Base-by-base conservation (phyloP, 2,888 invertebrate genomes). In the Steinernema scapterisci region DNA sequence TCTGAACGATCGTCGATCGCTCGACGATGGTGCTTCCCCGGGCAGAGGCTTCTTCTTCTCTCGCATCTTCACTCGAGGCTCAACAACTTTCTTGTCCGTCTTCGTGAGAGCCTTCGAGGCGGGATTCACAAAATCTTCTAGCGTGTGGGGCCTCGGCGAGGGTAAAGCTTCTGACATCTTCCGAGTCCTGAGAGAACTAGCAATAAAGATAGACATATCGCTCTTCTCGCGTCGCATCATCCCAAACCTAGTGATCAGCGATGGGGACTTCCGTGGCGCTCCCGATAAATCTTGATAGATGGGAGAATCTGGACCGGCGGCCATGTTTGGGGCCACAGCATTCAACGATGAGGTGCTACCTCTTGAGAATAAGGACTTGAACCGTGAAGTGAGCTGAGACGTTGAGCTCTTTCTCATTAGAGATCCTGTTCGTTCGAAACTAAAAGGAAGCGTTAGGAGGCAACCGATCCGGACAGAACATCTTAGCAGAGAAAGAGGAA, bases 391-490 rank as follows among this genome's bases (percentile, higher is more conserved):
- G 3, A 63, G 23, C 31, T 63, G 63, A 31, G 63, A 63, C 13
- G 63, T 63, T 3, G 63, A 63, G 19, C 27, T 27, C 31, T 63
- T 63, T 31, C 63, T 25, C 16, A 27, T 5, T 7, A 63, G 27
- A 63, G 63, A 31, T 27, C 63, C 63, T 63, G 27, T 63, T 63
- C 63, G 63, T 63, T 63, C 63, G 63, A 63, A 16, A 38, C 63
- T 63, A 63, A 63, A 63, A 63, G 63, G 63, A 63, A 63, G 63
- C 63, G 63, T 63, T 63, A 63, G 63, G 31, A 63, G 63, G 27
- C 63, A 63, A 63, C 63, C 63, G 19, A 63, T 31, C 63, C 63
- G 31, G 25, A 63, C 63, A 31, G 31, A 25, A 31, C 63, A 48
- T n/a, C 2, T 25, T 31, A 31, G 11, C 27, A 19, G 6, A 19